These are phyloP conservation scores for Eueides isabella DNA, from an alignment of 1,140 invertebrate species.

Conservation along the genomic window DNA sequence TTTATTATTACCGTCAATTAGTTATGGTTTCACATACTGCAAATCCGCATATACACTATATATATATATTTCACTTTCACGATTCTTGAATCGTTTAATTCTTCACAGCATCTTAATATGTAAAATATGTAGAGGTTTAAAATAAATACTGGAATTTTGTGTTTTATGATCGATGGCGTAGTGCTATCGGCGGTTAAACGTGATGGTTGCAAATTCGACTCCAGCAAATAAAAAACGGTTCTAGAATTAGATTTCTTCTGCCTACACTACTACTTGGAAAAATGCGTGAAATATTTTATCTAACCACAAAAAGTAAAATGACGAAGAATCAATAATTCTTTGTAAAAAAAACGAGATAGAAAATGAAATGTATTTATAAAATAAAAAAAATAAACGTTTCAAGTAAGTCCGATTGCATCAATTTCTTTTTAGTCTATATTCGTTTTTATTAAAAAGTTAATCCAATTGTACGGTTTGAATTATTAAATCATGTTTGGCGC, in stretches of 20 bases:
- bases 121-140: no score
- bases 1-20: slow-evolving; percentile 6
- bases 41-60: neutral
- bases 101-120: no score
- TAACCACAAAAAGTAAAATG: neutral
- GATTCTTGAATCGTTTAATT: neutral
- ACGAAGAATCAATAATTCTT: neutral
- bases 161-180: no score
- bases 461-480: neutral
- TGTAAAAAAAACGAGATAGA: neutral
- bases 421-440: slow-evolving; percentile 2
- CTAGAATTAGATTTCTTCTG: neutral
- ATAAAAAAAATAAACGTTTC: neutral
- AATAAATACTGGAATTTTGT: neutral
- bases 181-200: no score
- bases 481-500: neutral
- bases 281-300: neutral
- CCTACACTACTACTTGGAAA: no score
- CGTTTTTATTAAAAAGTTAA: neutral
- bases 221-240: no score
- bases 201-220: no score
- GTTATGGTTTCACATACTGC: neutral
- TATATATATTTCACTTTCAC: neutral
- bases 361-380: neutral
- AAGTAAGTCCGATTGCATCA: neutral